phyloP scores from a whole-genome alignment of 2,888 invertebrate genomes.

The Merodon equestris region DNA sequence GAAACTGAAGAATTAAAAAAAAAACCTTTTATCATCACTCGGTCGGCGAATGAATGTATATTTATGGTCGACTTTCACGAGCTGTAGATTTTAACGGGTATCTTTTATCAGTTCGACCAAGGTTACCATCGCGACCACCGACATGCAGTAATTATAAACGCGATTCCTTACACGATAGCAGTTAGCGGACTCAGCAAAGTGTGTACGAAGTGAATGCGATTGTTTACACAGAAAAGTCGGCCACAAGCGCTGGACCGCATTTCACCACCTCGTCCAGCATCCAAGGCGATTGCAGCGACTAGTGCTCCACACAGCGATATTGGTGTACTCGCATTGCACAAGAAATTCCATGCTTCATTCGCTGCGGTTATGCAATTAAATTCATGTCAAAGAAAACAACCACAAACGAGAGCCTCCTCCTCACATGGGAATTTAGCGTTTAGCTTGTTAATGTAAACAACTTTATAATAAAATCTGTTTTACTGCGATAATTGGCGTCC shows the following conservation, averaged over 20 bases:
- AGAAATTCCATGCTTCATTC: conserved; percentile 24
- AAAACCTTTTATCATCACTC: background rate
- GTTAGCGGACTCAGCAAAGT: background rate
- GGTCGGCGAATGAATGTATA: conserved; percentile 24
- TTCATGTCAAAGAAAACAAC: conserved; percentile 11
- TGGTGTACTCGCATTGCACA: conserved; percentile 11
- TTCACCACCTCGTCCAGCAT: conserved; percentile 23
- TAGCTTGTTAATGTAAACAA: conserved; percentile 39
- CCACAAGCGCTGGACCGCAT: background rate
- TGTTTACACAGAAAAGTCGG: conserved; percentile 14
- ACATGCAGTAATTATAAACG: conserved; percentile 8
- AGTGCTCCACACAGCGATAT: too few species aligned
- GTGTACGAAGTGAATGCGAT: conserved; percentile 5
- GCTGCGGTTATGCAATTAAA: conserved; percentile 27
- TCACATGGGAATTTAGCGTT: conserved; percentile 12
- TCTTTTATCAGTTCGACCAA: conserved; percentile 32
- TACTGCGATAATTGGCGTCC: conserved; percentile 35
- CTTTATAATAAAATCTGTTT: conserved; percentile 32
- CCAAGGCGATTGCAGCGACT: conserved; percentile 3
- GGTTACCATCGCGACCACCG: conserved; percentile 11
- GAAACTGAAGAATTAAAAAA: conserved; percentile 3
- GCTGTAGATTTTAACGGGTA: conserved; percentile 25
- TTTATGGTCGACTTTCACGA: conserved; percentile 10
- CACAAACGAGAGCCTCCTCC: background rate
- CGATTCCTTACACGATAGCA: background rate